Conservation (phyloP, 2,888 invertebrate species). For the Miltochrista miniata region DNA sequence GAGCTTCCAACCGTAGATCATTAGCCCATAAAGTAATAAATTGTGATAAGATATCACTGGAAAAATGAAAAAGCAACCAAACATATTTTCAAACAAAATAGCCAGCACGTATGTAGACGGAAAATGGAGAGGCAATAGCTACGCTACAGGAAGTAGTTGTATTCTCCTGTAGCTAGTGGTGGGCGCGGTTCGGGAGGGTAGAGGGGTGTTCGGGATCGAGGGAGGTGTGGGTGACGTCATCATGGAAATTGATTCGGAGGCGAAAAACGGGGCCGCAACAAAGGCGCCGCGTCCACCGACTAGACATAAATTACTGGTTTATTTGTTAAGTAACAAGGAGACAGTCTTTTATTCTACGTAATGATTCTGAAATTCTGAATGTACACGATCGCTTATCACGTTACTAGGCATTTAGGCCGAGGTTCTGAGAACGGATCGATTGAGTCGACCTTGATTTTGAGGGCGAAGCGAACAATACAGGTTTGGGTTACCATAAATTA, state of each 20-base stretch:
- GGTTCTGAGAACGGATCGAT: constrained; percentile 34
- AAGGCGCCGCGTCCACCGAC: constrained; percentile 66
- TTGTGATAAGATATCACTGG: constrained; percentile 37
- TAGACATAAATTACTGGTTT: constrained; percentile 71
- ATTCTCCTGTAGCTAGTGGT: constrained; percentile 59
- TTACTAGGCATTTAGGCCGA: constrained; percentile 37
- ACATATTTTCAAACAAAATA: constrained; percentile 41
- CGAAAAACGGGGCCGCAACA: constrained; percentile 75
- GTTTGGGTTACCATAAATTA: constrained; percentile 19
- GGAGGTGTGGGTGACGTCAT: constrained; percentile 68
- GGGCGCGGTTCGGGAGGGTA: constrained; percentile 36
- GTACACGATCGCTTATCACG: constrained; percentile 50
- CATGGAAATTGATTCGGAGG: constrained; percentile 77
- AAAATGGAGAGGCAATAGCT: constrained; percentile 50
- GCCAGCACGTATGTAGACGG: constrained; percentile 46
- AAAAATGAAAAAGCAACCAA: constrained; percentile 26
- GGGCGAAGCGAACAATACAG: constrained; percentile 19
- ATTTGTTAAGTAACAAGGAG: constrained; percentile 61
- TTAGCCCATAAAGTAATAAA: constrained; percentile 36
- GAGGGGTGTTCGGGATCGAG: constrained; percentile 39
- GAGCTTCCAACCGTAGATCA: constrained; percentile 33
- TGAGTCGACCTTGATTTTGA: constrained; percentile 32
- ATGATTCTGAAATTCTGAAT: constrained; percentile 45
- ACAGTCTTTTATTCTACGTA: constrained; percentile 55
- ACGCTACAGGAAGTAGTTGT: constrained; percentile 65